phyloP scores from a whole-genome alignment of 2,797 vertebrate species.

The Simalia tracyae region DNA sequence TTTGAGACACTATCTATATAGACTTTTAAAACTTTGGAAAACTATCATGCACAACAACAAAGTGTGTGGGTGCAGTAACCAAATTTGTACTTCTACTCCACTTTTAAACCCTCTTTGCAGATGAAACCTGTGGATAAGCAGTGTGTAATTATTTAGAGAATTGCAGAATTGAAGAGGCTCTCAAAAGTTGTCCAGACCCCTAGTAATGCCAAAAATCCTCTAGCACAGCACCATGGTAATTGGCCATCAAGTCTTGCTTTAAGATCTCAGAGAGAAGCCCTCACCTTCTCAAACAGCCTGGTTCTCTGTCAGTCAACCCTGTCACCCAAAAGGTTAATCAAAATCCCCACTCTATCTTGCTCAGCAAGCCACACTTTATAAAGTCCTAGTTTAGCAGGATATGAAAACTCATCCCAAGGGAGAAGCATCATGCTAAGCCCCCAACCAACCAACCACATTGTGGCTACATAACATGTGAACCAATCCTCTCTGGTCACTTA shows the following conservation, averaged over 20 bases:
- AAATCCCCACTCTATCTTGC: neutral
- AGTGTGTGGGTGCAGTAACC: neutral
- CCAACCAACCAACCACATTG: neutral
- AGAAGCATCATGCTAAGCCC: neutral
- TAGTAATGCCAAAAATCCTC: neutral
- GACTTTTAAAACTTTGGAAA: neutral
- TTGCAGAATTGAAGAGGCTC: neutral
- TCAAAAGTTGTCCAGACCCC: neutral
- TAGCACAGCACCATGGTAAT: neutral
- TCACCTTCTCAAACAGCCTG: too few species aligned
- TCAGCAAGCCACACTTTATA: neutral
- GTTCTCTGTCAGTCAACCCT: neutral
- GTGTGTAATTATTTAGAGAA: neutral
- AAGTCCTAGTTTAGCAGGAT: neutral
- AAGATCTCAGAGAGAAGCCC: neutral
- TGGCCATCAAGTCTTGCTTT: neutral
- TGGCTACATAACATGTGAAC: neutral
- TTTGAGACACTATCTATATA: too few species aligned
- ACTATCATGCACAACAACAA: neutral
- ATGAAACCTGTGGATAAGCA: neutral
- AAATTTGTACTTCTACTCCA: too few species aligned
- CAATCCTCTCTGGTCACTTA: neutral
- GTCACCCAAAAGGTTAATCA: neutral
- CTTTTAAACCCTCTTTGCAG: neutral
- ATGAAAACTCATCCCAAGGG: neutral